Evolutionary conservation across 2,797 vertebrate species (phyloP), one percentile per base, ranked within the genome.

Genomic region (Protonibea diacanthus): DNA sequence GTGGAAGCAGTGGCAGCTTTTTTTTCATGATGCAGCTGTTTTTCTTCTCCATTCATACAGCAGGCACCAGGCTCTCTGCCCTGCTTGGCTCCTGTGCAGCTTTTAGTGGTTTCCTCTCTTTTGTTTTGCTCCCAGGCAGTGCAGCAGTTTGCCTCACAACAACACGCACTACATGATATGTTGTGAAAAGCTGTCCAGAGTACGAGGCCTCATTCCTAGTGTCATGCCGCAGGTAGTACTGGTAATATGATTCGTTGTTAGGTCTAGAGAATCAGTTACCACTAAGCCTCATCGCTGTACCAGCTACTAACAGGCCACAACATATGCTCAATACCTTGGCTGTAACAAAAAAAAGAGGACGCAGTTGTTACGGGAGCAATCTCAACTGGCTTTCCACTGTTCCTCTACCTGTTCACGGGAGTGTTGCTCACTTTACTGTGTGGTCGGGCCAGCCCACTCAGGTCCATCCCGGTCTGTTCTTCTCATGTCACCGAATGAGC

Each of bases 11-110:
- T 71, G 74, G 80, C 67, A 62, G 65, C 70, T 23, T 60, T 67
- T 78, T 88, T 88, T 77, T 78, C 77, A 76, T 91, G 91, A 92
- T 81, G 87, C 87, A 80, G 90, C 89, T 58, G 70, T 90, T 92
- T 89, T 44, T 64, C 58, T 40, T 21, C 68, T 77, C 80, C 85
- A 85, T 86, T 89, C 86, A 85, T 45, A 15, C 38, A 15, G 67
- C 70, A 42, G 62, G 29, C 80, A 40, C 18, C 59, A 0, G 75
- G n/a, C 77, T 33, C 64, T 23, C 71, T 49, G 63, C 42, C 42
- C 70, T 59, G 84, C 25, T 61, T 12, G 78, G 67, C 81, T 76
- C 42, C 70, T 64, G 69, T 66, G 71, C 80, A 76, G 77, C 69
- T 60, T 64, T 62, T 5, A 45, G 62, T 44, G 0, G 14, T 70